Evolutionary conservation across 2,113 vertebrate species (phyloP).

Genomic region (Tor tambroides): DNA sequence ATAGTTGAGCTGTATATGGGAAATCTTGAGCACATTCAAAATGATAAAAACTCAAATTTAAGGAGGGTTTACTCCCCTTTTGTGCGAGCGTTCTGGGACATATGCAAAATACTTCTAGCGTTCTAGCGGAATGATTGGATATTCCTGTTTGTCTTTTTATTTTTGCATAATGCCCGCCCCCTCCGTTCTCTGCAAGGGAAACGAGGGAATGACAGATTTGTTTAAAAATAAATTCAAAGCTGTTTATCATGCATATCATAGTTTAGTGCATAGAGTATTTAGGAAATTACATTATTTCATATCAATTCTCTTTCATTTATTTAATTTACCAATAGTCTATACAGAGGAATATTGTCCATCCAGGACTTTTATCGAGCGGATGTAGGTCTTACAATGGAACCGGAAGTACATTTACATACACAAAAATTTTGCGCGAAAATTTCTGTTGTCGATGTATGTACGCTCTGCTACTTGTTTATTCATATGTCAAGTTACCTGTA

Average conservation of each 20-base stretch:
- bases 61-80: not conserved
- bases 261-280: not conserved
- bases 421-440: slow-evolving; percentile 54
- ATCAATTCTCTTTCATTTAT: not conserved
- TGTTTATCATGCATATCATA: not conserved
- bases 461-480: not conserved
- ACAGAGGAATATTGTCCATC: not conserved
- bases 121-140: not conserved
- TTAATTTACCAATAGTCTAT: too few species aligned
- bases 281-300: not conserved
- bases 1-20: not conserved
- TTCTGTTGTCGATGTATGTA: not conserved
- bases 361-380: not conserved
- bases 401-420: slow-evolving; percentile 37
- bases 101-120: not conserved
- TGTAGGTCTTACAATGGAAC: not conserved
- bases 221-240: not conserved
- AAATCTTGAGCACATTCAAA: not conserved
- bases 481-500: not conserved
- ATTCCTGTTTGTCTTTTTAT: not conserved
- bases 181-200: not conserved
- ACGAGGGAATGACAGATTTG: not conserved
- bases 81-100: not conserved
- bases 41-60: not conserved
- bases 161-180: not conserved